These are phyloP conservation scores for Pomacea canaliculata DNA, from an alignment of 2,888 invertebrate genomes.

Conservation along the genomic window DNA sequence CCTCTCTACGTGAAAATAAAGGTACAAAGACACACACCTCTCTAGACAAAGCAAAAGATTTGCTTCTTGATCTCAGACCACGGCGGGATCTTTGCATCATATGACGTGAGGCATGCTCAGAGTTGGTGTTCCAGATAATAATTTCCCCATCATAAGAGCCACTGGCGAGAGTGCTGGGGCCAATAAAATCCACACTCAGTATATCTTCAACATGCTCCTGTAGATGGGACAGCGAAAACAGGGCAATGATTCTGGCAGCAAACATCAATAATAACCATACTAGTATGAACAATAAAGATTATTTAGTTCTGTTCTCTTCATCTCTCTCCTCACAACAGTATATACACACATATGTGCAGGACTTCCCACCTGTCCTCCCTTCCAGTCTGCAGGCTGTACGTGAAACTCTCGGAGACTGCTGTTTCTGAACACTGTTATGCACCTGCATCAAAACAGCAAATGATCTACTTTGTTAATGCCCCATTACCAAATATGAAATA, in stretches of 20 bases:
- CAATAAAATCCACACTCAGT: conserved; percentile 59
- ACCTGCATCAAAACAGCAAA: conserved; percentile 43
- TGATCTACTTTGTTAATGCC: too few species aligned
- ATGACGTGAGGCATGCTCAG: conserved; percentile 63
- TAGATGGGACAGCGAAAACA: conserved; percentile 3
- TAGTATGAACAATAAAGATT: too few species aligned
- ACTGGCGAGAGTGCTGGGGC: conserved; percentile 65
- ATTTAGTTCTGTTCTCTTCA: too few species aligned
- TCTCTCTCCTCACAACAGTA: too few species aligned
- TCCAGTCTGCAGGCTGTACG: conserved; percentile 68
- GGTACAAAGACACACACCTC: conserved; percentile 5
- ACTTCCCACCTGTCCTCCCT: conserved; percentile 62
- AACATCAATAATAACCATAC: too few species aligned
- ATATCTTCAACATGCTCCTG: conserved; percentile 69
- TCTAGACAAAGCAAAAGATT: conserved; percentile 9
- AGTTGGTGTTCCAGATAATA: conserved; percentile 69
- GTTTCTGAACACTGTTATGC: conserved; percentile 66
- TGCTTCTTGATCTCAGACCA: conserved; percentile 32
- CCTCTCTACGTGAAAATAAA: too few species aligned
- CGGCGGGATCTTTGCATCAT: conserved; percentile 56
- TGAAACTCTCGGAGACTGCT: conserved; percentile 63
- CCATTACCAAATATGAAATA: too few species aligned
- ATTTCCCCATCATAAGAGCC: conserved; percentile 70
- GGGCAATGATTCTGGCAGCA: too few species aligned
- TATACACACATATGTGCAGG: too few species aligned